Percentiles rank a stretch among this genome's conserved stretches.
phyloP scores from a whole-genome alignment of 2,888 invertebrate species.

The Eilema caniola region DNA sequence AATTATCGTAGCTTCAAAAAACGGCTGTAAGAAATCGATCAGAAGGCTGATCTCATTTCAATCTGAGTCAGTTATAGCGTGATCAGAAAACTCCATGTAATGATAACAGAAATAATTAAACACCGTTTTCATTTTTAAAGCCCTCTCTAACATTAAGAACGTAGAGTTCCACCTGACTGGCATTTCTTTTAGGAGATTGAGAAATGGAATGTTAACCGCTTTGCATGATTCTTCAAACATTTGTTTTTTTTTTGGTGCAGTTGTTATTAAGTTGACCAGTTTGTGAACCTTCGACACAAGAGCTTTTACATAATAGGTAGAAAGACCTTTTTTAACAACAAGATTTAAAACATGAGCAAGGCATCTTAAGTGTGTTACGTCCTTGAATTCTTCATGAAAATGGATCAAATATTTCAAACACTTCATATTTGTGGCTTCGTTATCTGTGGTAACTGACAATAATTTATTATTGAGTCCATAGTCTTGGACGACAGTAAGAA shows the following conservation, averaged over 20 bases:
- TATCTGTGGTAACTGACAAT: constrained; percentile 4
- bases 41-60: constrained; percentile 1
- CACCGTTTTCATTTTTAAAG: constrained; percentile 10
- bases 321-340: too few relatives aligned
- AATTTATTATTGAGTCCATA: not conserved
- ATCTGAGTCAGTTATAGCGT: not conserved
- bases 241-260: not conserved
- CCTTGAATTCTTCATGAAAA: constrained; percentile 10
- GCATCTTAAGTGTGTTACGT: not conserved
- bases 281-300: not conserved
- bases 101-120: constrained; percentile 3
- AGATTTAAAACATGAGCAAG: constrained; percentile 8
- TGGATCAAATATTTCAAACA: not conserved
- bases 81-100: not conserved
- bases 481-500: not conserved
- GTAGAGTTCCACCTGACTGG: constrained; percentile 6
- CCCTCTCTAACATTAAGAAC: constrained; percentile 8
- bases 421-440: constrained; percentile 4
- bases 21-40: constrained; percentile 7
- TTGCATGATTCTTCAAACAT: constrained; percentile 6
- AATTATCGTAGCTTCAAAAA: constrained; percentile 8
- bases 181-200: constrained; percentile 6
- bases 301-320: not conserved
- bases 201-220: not conserved
- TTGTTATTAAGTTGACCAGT: constrained; percentile 7